Conservation (phyloP, 2,113 vertebrate species). For the Syrmaticus mikado region DNA sequence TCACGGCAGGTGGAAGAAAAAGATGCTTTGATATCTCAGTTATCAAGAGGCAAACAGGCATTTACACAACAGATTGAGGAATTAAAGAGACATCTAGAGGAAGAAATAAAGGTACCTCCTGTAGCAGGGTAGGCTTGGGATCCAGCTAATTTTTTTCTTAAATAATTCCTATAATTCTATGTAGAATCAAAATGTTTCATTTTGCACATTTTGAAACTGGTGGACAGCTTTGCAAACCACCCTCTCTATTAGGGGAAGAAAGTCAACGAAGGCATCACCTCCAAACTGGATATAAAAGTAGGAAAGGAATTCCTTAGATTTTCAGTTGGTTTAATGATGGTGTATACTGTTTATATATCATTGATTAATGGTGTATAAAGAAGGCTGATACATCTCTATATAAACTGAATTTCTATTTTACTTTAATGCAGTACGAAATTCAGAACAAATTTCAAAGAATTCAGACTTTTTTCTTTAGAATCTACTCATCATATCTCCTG, state of each 20-base stretch:
- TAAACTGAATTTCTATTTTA: not conserved
- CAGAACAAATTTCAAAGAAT: not conserved
- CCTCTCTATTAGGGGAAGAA: rapidly evolving
- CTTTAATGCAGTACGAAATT: not conserved
- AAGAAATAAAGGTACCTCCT: slow-evolving; percentile 84
- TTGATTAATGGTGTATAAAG: no score
- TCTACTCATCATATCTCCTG: not conserved
- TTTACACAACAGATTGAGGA: slow-evolving; percentile 87
- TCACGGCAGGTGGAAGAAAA: slow-evolving; percentile 84
- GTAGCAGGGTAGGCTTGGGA: not conserved
- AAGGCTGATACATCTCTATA: not conserved
- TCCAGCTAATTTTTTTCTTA: not conserved
- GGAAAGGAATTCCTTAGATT: rapidly evolving
- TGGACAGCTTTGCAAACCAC: not conserved
- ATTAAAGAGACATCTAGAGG: slow-evolving; percentile 85
- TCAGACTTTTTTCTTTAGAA: not conserved
- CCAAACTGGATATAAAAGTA: rapidly evolving
- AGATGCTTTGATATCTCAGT: slow-evolving; percentile 85
- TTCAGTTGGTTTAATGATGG: not conserved
- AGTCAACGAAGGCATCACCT: rapidly evolving
- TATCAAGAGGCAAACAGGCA: slow-evolving; percentile 83
- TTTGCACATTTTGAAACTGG: not conserved
- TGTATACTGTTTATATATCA: no score
- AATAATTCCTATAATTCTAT: not conserved
- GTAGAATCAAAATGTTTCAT: not conserved